A percentile compares a stretch with the other conserved stretches of the same genome.
phyloP scores from a whole-genome alignment of 2,797 vertebrate genomes.

The Petrocephalus schoutedeni region DNA sequence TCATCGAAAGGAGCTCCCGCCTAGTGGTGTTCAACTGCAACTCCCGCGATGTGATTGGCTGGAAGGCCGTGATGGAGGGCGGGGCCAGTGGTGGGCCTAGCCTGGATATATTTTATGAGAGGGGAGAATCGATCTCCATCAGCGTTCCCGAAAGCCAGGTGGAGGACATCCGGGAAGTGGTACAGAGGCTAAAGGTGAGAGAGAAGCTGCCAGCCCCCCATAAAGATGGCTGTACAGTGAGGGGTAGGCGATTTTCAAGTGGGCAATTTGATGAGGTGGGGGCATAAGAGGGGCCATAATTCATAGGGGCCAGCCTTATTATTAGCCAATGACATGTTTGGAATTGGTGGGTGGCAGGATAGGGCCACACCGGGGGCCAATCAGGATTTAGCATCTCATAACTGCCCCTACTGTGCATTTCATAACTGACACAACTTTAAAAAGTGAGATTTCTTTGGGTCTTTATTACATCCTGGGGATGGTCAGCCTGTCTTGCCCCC shows the following conservation, averaged over 20 bases:
- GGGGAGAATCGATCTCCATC: conserved; percentile 71
- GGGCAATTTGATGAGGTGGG: neutral
- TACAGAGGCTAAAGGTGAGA: conserved; percentile 81
- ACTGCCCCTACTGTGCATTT: neutral
- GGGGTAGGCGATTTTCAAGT: neutral
- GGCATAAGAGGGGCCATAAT: neutral
- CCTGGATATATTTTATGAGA: conserved; percentile 82
- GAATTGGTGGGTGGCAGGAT: neutral
- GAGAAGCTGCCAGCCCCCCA: neutral
- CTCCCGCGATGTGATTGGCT: conserved; percentile 83
- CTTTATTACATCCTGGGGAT: neutral
- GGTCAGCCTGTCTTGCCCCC: neutral
- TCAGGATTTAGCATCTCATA: neutral
- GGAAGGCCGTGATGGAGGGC: conserved; percentile 68
- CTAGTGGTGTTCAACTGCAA: conserved; percentile 82
- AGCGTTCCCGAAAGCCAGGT: conserved; percentile 62
- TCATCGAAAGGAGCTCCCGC: conserved; percentile 66
- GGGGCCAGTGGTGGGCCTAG: conserved; percentile 61
- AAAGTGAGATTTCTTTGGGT: neutral
- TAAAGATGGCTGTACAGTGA: neutral
- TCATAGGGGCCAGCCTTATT: neutral
- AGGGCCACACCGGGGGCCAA: neutral
- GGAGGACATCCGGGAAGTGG: conserved; percentile 78
- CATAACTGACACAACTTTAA: neutral
- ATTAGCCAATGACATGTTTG: neutral